Evolutionary conservation across 2,888 invertebrate species (phyloP).

Genomic region (Thymelicus acteon): DNA sequence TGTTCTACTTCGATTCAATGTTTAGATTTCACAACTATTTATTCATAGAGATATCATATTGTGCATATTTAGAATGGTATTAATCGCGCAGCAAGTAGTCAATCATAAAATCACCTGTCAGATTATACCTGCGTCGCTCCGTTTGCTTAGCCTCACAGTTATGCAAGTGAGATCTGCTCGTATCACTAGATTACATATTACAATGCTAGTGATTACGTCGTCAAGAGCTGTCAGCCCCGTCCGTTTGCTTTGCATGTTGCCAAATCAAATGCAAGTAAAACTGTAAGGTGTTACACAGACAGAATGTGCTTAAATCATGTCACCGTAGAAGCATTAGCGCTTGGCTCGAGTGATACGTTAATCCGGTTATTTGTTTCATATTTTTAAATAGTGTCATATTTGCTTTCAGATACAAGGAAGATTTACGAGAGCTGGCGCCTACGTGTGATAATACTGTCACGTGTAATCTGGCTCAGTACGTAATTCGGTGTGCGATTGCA

Average conservation of each 20-base stretch:
- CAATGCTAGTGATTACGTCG: constrained; percentile 79
- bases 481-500: constrained; percentile 81
- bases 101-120: constrained; percentile 74
- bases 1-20: constrained; percentile 56
- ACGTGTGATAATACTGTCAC: constrained; percentile 78
- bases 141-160: constrained; percentile 77
- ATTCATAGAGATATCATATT: constrained; percentile 58
- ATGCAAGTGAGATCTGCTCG: constrained; percentile 78
- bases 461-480: constrained; percentile 79
- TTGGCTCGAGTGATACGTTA: constrained; percentile 77
- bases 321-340: constrained; percentile 68
- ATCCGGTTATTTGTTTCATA: constrained; percentile 82
- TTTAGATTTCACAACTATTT: constrained; percentile 71
- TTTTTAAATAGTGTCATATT: constrained; percentile 84
- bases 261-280: constrained; percentile 77
- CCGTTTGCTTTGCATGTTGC: constrained; percentile 66
- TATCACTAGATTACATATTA: constrained; percentile 80
- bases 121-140: constrained; percentile 69
- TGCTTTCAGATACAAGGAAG: constrained; percentile 78
- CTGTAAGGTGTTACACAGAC: constrained; percentile 66
- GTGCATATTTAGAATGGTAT: constrained; percentile 67
- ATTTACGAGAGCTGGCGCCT: constrained; percentile 81
- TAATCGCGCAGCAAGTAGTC: constrained; percentile 70
- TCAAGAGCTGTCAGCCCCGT: constrained; percentile 73
- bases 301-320: constrained; percentile 78